Base-by-base conservation (phyloP, 1,140 invertebrate species). In the Polypedilum vanderplanki region DNA sequence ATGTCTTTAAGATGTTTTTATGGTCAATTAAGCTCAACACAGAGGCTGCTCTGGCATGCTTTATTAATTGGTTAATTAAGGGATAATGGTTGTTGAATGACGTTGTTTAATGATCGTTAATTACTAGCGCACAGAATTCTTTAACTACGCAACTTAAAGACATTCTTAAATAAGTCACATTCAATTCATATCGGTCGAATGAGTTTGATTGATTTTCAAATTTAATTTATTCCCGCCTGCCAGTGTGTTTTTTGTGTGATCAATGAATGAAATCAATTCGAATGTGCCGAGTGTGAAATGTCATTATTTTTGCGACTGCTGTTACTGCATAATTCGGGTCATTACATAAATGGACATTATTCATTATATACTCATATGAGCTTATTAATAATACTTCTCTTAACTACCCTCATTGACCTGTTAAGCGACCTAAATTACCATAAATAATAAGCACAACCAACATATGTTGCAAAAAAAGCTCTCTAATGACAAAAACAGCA, bases 31-130 rank as follows among this genome's bases (percentile, higher is more conserved):
- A 57, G 46, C n/a, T n/a, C 10, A 8, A 57, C 46, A n/a, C 12
- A 9, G 46, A 57, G n/a, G n/a, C n/a, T 57, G 46, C 46, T n/a
- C 4, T 57, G 12, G 12, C 15, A 57, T 57, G 46, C 24, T 57
- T 57, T 57, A 57, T 57, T 57, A 57, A 57, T 57, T 57, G 46
- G 46, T 57, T 57, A 57, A 57, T 57, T 57, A 57, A n/a, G 46
- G n/a, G n/a, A 57, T 57, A 57, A 57, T 57, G 46, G n/a, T 57
- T 12, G 4, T 57, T n/a, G 12, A 57, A n/a, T n/a, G 46, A 15
- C 15, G 1, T 4, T 57, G 46, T 57, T 33, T 33, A 57, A 57
- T 57, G 46, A 57, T 12, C 12, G n/a, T 57, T n/a, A 57, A n/a
- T 57, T 57, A 57, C 12, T 57, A 12, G 46, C 46, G 5, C 24